Base-by-base conservation (phyloP, 2,797 vertebrate species). In the Acropternis orthonyx region DNA sequence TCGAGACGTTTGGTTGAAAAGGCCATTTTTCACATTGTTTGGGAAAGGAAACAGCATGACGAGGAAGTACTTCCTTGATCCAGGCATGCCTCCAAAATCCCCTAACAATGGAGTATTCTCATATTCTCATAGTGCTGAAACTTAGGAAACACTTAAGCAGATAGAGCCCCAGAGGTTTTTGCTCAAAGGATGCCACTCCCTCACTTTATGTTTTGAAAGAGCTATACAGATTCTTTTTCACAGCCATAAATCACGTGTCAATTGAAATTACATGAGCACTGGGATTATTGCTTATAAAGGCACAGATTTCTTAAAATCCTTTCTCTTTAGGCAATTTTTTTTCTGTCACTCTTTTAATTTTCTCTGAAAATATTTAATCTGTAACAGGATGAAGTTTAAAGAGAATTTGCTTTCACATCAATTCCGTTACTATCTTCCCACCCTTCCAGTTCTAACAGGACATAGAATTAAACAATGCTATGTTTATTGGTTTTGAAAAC, bases 61-160 rank as follows among this genome's bases (percentile, higher is more conserved):
- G 94, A 97, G 97, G 97, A 97, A 97, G 97, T 95, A 97, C 97
- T 98, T 98, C 97, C 98, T 97, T 92, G 88, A 97, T 94, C 94
- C 95, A 94, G 94, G 91, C 95, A 91, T 90, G 94, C 82, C 94
- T 92, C 77, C 89, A 87, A 91, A 97, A 95, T 73, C 94, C 73
- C 63, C 72, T 94, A 97, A 97, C 97, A 98, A 97, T 97, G 78
- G 96, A 89, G 58, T 76, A 95, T 96, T 95, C 96, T 96, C 90
- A 95, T 92, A 97, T 83, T 93, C 92, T 91, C 94, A 94, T 94
- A 97, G 66, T 74, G 95, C 89, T 79, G 78, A 97, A 96, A 95
- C 81, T 91, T 97, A 89, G 92, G 91, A 96, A 97, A 96, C 72
- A 91, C 72, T 87, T 90, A 88, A 91, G 95, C 92, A 92, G 87